phyloP scores from a whole-genome alignment of 2,888 invertebrate species.

The Conistra vaccinii region DNA sequence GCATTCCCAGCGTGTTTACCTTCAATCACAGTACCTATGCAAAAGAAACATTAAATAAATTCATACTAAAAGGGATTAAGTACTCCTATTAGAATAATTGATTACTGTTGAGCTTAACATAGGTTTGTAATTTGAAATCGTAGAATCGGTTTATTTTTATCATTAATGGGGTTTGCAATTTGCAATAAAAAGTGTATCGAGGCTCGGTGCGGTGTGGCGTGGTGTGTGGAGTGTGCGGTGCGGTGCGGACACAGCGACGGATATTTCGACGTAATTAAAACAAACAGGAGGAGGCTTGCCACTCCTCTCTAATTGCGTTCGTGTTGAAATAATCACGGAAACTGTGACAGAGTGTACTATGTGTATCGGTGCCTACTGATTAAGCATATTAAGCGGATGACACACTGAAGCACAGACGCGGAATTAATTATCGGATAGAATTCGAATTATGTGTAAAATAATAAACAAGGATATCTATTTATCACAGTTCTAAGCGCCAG shows the following conservation, averaged over 20 bases:
- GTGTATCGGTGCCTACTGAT: slow-evolving; percentile 67
- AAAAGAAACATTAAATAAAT: slow-evolving; percentile 19
- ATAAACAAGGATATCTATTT: slow-evolving; percentile 8
- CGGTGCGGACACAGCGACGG: slow-evolving; percentile 75
- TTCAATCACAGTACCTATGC: not conserved
- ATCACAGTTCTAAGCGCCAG: not conserved
- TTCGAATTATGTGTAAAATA: slow-evolving; percentile 23
- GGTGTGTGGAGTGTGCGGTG: slow-evolving; percentile 55
- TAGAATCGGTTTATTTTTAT: slow-evolving; percentile 80
- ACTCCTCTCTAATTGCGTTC: slow-evolving; percentile 89
- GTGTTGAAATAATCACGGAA: slow-evolving; percentile 88
- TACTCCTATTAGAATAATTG: slow-evolving; percentile 64
- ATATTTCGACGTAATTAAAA: slow-evolving; percentile 90
- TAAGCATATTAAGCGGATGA: slow-evolving; percentile 63
- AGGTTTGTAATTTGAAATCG: slow-evolving; percentile 71
- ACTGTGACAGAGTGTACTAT: slow-evolving; percentile 79
- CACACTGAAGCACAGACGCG: slow-evolving; percentile 43
- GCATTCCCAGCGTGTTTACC: not conserved
- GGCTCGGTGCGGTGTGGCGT: slow-evolving; percentile 45
- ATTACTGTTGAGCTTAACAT: slow-evolving; percentile 45
- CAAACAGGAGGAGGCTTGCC: slow-evolving; percentile 88
- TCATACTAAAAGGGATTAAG: slow-evolving; percentile 35
- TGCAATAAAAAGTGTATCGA: slow-evolving; percentile 83
- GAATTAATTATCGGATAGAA: slow-evolving; percentile 33
- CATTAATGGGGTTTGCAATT: slow-evolving; percentile 85